phyloP scores from a whole-genome alignment of 2,888 invertebrate genomes.

The Salpingus planirostris region DNA sequence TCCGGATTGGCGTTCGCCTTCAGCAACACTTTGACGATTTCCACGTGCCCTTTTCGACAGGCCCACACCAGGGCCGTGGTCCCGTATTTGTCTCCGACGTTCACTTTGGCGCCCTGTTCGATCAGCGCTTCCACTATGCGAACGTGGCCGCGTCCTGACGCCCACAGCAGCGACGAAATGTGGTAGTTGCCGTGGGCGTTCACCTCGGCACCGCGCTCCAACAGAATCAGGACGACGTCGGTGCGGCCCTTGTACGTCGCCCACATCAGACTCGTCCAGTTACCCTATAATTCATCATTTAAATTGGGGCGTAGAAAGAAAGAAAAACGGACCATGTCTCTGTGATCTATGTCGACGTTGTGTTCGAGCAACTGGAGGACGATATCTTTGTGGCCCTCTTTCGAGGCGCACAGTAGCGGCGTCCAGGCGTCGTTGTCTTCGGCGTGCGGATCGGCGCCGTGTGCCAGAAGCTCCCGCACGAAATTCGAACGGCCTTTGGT shows the following conservation, averaged over 20 bases:
- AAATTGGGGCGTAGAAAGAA: constrained; percentile 1
- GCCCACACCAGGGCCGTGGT: constrained; percentile 97
- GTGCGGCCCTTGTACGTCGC: constrained; percentile 82
- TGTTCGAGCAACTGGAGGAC: constrained; percentile 75
- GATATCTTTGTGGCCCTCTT: constrained; percentile 76
- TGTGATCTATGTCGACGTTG: constrained; percentile 76
- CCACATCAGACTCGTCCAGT: constrained; percentile 98
- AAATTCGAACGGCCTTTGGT: constrained; percentile 76
- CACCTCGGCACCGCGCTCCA: constrained; percentile 85
- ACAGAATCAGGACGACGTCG: constrained; percentile 64
- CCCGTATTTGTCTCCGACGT: constrained; percentile 94
- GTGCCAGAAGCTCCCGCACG: constrained; percentile 74
- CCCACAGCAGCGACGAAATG: constrained; percentile 89
- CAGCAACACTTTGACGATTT: constrained; percentile 73
- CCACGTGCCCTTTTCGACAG: constrained; percentile 78
- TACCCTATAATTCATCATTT: constrained; percentile 54
- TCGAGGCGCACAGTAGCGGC: constrained; percentile 80
- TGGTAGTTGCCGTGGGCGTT: constrained; percentile 95
- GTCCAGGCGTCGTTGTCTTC: constrained; percentile 93
- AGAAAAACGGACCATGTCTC: constrained; percentile 39
- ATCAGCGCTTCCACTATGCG: constrained; percentile 78
- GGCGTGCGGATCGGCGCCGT: constrained; percentile 87
- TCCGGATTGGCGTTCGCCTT: constrained; percentile 53
- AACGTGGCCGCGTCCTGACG: constrained; percentile 83
- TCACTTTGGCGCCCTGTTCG: constrained; percentile 82